Conservation (phyloP, 2,888 invertebrate species). For the Heliconius aoede region DNA sequence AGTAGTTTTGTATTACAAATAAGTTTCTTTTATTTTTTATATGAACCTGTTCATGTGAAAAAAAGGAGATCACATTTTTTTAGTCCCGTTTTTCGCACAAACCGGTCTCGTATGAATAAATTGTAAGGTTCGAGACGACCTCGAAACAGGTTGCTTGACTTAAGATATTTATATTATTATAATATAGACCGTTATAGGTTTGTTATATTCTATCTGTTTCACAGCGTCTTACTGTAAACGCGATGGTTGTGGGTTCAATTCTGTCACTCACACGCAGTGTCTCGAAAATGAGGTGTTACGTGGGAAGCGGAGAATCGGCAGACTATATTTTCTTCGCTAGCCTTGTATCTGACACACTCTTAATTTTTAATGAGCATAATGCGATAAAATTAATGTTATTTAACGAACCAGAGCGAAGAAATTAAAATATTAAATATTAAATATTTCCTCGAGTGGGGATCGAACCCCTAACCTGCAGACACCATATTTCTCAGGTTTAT, state of each 20-base stretch:
- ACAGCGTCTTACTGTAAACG: not conserved
- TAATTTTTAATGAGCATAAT: too few relatives aligned
- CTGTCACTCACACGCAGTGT: not conserved
- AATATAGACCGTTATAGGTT: not conserved
- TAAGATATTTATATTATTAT: not conserved
- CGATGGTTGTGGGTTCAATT: not conserved
- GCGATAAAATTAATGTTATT: too few relatives aligned
- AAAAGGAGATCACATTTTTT: constrained; percentile 11
- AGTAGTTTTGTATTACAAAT: not conserved
- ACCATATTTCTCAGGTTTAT: too few relatives aligned
- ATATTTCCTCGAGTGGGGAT: too few relatives aligned
- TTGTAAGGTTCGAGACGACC: constrained; percentile 14
- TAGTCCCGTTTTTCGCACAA: constrained; percentile 22
- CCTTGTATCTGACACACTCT: too few relatives aligned
- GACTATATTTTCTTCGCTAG: too few relatives aligned
- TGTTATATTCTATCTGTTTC: not conserved
- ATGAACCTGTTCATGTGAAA: not conserved
- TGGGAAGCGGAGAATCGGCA: too few relatives aligned
- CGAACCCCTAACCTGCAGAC: too few relatives aligned
- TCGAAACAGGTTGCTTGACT: constrained; percentile 17
- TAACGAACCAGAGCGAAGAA: too few relatives aligned
- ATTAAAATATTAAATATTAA: too few relatives aligned
- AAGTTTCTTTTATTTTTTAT: not conserved
- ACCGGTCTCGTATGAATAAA: constrained; percentile 30
- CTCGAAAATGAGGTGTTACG: not conserved